A percentile compares a stretch with the other conserved stretches of the same genome.
These are phyloP conservation scores for Penaeus monodon DNA, from an alignment of 2,888 invertebrate genomes.

Conservation along the genomic window DNA sequence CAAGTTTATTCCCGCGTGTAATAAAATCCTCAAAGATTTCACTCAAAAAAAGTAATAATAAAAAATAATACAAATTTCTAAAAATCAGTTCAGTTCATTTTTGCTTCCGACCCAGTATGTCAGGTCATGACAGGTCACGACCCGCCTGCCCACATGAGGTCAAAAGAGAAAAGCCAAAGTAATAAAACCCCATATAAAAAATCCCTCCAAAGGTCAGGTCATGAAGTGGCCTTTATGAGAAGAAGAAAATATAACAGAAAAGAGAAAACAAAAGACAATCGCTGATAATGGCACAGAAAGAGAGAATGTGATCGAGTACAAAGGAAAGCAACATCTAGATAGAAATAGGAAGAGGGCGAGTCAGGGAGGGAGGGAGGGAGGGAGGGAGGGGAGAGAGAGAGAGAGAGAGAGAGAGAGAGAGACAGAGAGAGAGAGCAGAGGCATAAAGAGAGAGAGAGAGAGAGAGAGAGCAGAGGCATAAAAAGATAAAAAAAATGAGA, in stretches of 20 bases:
- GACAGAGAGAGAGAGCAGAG: not conserved
- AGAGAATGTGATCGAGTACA: not conserved
- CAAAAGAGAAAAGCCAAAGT: too few species aligned
- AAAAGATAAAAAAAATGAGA: too few species aligned
- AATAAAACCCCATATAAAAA: not conserved
- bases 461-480: too few species aligned
- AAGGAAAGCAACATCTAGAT: not conserved
- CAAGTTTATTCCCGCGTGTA: not conserved
- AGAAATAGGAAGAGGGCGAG: not conserved
- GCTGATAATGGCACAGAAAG: not conserved
- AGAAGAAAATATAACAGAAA: not conserved
- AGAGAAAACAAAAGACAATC: not conserved
- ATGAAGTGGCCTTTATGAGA: not conserved
- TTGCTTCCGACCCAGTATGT: too few species aligned
- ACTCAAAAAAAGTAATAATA: too few species aligned
- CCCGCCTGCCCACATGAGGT: too few species aligned
- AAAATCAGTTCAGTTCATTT: not conserved
- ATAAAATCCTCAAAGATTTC: too few species aligned
- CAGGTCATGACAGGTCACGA: too few species aligned
- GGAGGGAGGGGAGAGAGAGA: not conserved
- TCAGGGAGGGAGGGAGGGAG: not conserved
- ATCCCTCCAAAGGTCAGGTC: not conserved
- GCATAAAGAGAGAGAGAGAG: too few species aligned
- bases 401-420: conserved; percentile 5
- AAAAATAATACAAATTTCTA: too few species aligned